Evolutionary conservation across 2,113 vertebrate genomes (phyloP), one percentile per base, ranked within the genome.

Genomic region (Clarias batrachus): DNA sequence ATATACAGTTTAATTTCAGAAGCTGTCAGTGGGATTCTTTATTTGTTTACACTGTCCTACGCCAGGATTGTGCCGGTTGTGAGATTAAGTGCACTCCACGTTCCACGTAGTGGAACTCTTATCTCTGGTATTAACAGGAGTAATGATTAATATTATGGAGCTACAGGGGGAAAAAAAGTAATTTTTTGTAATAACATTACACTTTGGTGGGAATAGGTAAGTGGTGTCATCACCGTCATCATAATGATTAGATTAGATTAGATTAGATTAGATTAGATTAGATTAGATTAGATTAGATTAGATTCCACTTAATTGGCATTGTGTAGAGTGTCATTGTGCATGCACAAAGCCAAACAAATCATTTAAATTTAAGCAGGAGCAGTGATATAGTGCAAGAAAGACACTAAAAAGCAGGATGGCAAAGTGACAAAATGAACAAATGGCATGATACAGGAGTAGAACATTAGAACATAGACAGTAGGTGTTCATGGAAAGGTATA

Each of bases 71-170:
- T 27, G 71, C 78, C 62, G 25, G 57, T 76, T 77, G n/a, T 63
- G 41, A 62, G 76, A 85, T 85, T 78, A 85, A 54, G 73, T 78
- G 81, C 68, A 56, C 37, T 86, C 76, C 83, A 84, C 57, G 57
- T 77, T 68, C n/a, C n/a, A 81, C 71, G 68, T 57, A 8, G n/a
- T 41, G 74, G 30, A 79, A 59, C 56, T 71, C 84, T 86, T 57
- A 70, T 86, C 37, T 88, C 23, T 48, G 68, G 82, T 86, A 86
- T 89, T 91, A 87, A 48, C n/a, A 12, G 52, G 65, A 87, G 86
- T 86, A 89, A 88, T 87, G 88, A 88, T 37, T 80, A 52, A 89
- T 87, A 88, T 89, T 74, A 90, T 89, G 89, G 73, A 90, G 88
- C 86, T 2, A 37, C 30, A 7, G 60, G 27, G 19, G 2, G 33